Conservation (phyloP, 2,888 invertebrate species). For the Drosophila putrida region DNA sequence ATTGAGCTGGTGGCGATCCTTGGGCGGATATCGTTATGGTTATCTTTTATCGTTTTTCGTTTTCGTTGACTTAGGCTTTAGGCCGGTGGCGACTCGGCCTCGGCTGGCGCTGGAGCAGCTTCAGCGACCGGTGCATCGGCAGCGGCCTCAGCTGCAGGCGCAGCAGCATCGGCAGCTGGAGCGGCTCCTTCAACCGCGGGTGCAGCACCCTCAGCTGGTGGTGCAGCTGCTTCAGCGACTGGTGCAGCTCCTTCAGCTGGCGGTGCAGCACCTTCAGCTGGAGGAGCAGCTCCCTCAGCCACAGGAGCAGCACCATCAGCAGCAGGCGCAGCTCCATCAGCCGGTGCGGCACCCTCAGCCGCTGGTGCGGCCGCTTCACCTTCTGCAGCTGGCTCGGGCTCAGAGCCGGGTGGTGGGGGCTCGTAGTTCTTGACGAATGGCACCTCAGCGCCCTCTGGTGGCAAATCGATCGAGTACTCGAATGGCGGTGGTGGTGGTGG, state of each 20-base stretch:
- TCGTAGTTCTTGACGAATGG: slow-evolving; percentile 85
- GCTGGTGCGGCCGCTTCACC: slow-evolving; percentile 81
- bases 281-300: slow-evolving; percentile 60
- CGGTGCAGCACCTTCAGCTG: slow-evolving; percentile 77
- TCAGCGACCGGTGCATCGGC: slow-evolving; percentile 78
- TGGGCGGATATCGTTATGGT: background rate
- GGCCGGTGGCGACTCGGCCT: slow-evolving; percentile 73
- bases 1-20: slow-evolving; percentile 3
- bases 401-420: slow-evolving; percentile 84
- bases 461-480: slow-evolving; percentile 85
- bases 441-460: slow-evolving; percentile 86
- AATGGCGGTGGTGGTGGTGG: slow-evolving; percentile 86
- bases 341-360: slow-evolving; percentile 69
- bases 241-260: slow-evolving; percentile 81
- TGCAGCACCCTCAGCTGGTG: slow-evolving; percentile 73
- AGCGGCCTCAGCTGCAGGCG: slow-evolving; percentile 75
- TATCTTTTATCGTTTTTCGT: slow-evolving; percentile 19
- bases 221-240: slow-evolving; percentile 79
- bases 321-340: slow-evolving; percentile 63
- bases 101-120: slow-evolving; percentile 73
- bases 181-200: slow-evolving; percentile 55
- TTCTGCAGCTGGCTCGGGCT: slow-evolving; percentile 80
- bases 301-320: slow-evolving; percentile 65
- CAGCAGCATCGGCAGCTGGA: slow-evolving; percentile 77
- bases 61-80: slow-evolving; percentile 63